Evolutionary conservation across 37 sponge, comb jelly and placozoan genomes (phyloP).

Genomic region (Tethya wilhelma): DNA sequence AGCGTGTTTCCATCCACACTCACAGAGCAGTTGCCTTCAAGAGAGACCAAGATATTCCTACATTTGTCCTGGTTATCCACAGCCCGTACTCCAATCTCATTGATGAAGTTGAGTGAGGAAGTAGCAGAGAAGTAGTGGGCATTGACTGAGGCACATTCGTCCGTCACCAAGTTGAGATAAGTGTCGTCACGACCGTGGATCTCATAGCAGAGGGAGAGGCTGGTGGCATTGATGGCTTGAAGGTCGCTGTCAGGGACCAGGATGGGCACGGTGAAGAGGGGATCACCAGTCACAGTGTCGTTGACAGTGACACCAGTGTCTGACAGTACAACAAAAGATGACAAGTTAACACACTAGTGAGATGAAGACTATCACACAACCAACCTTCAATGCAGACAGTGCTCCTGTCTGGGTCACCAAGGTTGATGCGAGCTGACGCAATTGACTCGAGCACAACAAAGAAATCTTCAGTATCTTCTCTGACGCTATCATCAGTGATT

Average conservation of each 20-base stretch:
- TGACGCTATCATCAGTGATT: background rate
- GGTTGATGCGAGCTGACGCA: background rate
- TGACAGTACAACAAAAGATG: background rate
- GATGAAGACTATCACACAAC: background rate
- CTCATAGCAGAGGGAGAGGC: conserved; percentile 53
- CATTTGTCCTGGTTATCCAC: conserved; percentile 36
- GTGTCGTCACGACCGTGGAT: conserved; percentile 25
- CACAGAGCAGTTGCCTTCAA: conserved; percentile 35
- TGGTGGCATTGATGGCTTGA: background rate
- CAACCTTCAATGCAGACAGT: conserved; percentile 10
- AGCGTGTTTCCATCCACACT: conserved; percentile 8
- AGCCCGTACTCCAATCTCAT: conserved; percentile 50
- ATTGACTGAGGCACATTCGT: conserved; percentile 48
- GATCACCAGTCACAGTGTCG: conserved; percentile 62
- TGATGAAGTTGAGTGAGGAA: conserved; percentile 49
- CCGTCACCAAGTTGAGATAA: conserved; percentile 55
- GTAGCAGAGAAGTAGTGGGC: conserved; percentile 23
- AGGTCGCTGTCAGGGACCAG: conserved; percentile 8
- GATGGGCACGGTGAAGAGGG: conserved; percentile 57
- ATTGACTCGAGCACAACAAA: background rate
- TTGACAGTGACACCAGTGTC: conserved; percentile 23
- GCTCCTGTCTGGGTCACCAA: background rate
- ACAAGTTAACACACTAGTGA: background rate
- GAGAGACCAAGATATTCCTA: conserved; percentile 37
- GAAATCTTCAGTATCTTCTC: conserved; percentile 9